Evolutionary conservation across 1,140 invertebrate species (phyloP).

Genomic region (Mactra quadrangularis): DNA sequence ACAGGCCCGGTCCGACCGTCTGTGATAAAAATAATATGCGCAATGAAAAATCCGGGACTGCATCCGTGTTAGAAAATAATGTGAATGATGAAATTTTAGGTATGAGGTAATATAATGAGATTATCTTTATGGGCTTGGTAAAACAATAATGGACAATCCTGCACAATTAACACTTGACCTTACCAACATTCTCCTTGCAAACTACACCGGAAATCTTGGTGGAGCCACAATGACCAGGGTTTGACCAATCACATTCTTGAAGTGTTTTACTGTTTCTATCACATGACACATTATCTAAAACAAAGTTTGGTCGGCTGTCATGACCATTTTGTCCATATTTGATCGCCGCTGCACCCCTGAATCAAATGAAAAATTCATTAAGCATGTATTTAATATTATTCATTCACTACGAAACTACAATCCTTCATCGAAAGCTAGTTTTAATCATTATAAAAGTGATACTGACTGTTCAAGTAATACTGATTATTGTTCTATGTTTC

Average conservation of each 20-base stretch:
- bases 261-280: constrained; percentile 88
- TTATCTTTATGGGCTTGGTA: too few species aligned
- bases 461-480: background rate
- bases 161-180: too few species aligned
- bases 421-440: background rate
- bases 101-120: too few species aligned
- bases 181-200: constrained; percentile 70
- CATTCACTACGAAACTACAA: background rate
- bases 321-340: background rate
- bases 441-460: background rate
- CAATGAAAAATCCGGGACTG: too few species aligned
- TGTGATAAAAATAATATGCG: too few species aligned
- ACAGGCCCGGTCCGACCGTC: too few species aligned
- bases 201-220: constrained; percentile 85
- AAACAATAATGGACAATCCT: too few species aligned
- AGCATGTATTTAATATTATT: background rate
- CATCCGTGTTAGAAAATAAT: too few species aligned
- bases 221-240: constrained; percentile 88
- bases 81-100: too few species aligned
- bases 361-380: background rate
- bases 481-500: background rate
- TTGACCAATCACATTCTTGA: constrained; percentile 88
- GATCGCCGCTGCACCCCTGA: background rate
- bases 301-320: background rate
- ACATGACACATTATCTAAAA: constrained; percentile 90